These are phyloP conservation scores for Stictocephala bisonia DNA, from an alignment of 2,888 invertebrate genomes.

Conservation along the genomic window DNA sequence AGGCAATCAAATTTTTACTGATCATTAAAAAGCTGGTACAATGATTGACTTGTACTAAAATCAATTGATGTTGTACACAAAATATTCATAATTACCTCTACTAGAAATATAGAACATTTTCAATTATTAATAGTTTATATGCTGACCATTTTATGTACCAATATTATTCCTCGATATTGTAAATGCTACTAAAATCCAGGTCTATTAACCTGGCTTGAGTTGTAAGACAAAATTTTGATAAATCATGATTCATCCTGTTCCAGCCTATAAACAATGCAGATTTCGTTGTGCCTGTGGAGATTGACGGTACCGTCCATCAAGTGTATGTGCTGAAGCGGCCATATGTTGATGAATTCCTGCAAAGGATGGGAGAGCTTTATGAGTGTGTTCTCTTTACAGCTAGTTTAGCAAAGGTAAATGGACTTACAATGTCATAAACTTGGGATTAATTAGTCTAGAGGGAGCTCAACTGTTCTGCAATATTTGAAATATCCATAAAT, in stretches of 20 bases:
- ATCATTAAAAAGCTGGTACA: no score
- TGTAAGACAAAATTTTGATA: not conserved
- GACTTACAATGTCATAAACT: no score
- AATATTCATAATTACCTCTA: no score
- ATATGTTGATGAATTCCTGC: slow-evolving; percentile 98
- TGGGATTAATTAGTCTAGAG: not conserved
- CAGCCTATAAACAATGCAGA: slow-evolving; percentile 99
- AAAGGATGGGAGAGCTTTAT: slow-evolving; percentile 97
- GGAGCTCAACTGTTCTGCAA: not conserved
- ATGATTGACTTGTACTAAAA: no score
- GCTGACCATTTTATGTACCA: no score
- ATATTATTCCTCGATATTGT: no score
- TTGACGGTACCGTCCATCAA: slow-evolving; percentile 99
- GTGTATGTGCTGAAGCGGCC: slow-evolving; percentile 99
- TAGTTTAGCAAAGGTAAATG: slow-evolving; percentile 89
- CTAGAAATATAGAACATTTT: no score
- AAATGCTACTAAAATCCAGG: no score
- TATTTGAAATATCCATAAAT: no score
- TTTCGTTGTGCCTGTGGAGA: slow-evolving; percentile 99
- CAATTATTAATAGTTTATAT: no score
- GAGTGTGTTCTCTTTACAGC: slow-evolving; percentile 99
- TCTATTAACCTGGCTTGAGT: not conserved
- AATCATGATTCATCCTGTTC: slow-evolving; percentile 61
- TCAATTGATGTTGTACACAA: no score
- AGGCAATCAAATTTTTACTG: no score